A percentile compares a stretch with the other conserved stretches of the same genome.
These are phyloP conservation scores for Dryobotodes eremita DNA, from an alignment of 2,888 invertebrate genomes.

Conservation along the genomic window DNA sequence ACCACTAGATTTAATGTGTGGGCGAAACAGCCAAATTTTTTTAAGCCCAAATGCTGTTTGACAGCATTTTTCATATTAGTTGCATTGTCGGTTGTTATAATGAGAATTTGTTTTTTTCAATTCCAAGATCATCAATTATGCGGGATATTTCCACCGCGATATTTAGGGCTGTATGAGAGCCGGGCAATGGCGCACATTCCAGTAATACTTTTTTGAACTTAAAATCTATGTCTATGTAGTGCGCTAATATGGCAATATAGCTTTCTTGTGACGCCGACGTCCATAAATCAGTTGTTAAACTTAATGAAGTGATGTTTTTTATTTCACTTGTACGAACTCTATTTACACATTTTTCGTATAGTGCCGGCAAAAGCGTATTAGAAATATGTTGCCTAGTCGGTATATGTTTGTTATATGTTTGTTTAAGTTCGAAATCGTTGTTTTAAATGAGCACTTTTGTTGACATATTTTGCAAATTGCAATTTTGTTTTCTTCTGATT, in stretches of 20 bases:
- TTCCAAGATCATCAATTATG: neutral
- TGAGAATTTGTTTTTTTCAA: conserved; percentile 8
- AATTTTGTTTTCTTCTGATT: conserved; percentile 10
- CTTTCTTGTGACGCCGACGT: conserved; percentile 28
- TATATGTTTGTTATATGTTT: conserved; percentile 1
- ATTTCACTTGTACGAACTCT: conserved; percentile 13
- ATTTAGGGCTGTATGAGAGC: conserved; percentile 22
- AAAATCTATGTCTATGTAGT: conserved; percentile 26
- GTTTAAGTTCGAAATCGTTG: neutral
- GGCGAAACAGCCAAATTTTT: conserved; percentile 9
- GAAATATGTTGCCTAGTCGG: neutral
- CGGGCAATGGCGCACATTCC: conserved; percentile 22
- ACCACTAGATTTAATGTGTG: conserved; percentile 2
- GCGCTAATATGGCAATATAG: conserved; percentile 24
- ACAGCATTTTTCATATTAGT: conserved; percentile 26
- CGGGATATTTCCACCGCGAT: conserved; percentile 14
- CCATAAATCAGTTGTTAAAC: conserved; percentile 27
- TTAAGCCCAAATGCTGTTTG: conserved; percentile 45
- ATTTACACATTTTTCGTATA: no score
- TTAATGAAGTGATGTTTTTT: conserved; percentile 30
- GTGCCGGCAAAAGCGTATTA: no score
- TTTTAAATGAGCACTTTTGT: conserved; percentile 11
- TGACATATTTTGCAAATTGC: conserved; percentile 16
- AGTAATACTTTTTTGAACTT: conserved; percentile 22
- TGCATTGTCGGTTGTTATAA: conserved; percentile 11